phyloP scores from a whole-genome alignment of 2,888 invertebrate species.

The Agrotis segetum region DNA sequence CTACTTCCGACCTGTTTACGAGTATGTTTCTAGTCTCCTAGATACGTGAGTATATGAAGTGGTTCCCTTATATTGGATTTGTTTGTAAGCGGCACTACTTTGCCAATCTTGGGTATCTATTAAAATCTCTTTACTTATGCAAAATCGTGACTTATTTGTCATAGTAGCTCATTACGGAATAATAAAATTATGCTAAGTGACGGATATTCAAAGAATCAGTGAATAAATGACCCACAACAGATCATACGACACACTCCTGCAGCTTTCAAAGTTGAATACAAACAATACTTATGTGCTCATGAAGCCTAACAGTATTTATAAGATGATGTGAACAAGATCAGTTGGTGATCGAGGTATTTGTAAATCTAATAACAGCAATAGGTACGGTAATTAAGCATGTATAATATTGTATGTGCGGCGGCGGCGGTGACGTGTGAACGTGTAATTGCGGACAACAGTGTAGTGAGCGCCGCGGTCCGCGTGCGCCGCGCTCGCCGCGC shows the following conservation, averaged over 20 bases:
- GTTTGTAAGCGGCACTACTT: not conserved
- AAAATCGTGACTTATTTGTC: not conserved
- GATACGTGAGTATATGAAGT: not conserved
- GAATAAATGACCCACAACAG: constrained; percentile 9
- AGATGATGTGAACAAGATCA: not conserved
- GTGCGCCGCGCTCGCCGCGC: constrained; percentile 17
- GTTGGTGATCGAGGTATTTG: constrained; percentile 8
- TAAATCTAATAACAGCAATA: constrained; percentile 30
- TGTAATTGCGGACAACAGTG: too few species aligned
- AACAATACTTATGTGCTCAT: too few species aligned
- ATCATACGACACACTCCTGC: not conserved
- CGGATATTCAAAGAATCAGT: not conserved
- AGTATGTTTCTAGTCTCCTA: too few species aligned
- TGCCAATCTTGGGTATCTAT: not conserved
- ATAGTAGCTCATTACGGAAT: not conserved
- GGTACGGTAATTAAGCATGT: constrained; percentile 19
- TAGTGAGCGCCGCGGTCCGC: too few species aligned
- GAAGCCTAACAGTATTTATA: not conserved
- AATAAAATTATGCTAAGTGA: not conserved
- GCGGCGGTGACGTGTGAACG: constrained; percentile 1
- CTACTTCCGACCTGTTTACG: too few species aligned
- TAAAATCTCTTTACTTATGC: too few species aligned
- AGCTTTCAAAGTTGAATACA: not conserved
- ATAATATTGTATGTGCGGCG: constrained; percentile 5
- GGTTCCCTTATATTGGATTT: not conserved